A percentile compares a stretch with the other conserved stretches of the same genome.
These are phyloP conservation scores for Meandrina meandrites DNA, from an alignment of 92 coral and sea anemone species.

Conservation along the genomic window DNA sequence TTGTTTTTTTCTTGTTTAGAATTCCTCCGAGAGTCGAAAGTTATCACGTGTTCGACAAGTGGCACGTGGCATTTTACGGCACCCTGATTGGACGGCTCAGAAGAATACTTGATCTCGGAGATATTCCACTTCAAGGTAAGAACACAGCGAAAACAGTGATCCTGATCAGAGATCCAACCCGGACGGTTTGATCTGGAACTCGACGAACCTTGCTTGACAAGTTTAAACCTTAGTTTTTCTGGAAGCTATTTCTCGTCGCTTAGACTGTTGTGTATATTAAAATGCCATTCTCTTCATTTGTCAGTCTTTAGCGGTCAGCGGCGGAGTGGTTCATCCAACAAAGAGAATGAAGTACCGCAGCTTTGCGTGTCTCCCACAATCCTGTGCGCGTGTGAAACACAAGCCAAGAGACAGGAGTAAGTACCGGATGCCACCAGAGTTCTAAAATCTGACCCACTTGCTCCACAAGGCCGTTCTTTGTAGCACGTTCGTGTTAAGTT, in stretches of 20 bases:
- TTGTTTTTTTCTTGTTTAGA: constrained; percentile 40
- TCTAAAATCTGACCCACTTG: background rate
- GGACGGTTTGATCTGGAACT: background rate
- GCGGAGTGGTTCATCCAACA: constrained; percentile 65
- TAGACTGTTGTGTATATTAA: background rate
- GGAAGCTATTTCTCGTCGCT: background rate
- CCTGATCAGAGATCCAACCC: background rate
- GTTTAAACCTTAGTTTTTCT: background rate
- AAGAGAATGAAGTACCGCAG: constrained; percentile 75
- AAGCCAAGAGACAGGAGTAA: constrained; percentile 65
- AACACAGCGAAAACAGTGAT: background rate
- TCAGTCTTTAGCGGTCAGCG: constrained; percentile 48
- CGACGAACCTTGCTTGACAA: background rate
- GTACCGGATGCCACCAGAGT: background rate
- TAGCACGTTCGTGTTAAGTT: too few relatives aligned
- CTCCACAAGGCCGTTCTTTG: background rate
- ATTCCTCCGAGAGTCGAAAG: constrained; percentile 84
- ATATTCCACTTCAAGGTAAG: constrained; percentile 82
- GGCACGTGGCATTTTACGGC: constrained; percentile 92
- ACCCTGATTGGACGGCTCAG: constrained; percentile 87
- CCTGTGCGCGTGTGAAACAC: constrained; percentile 74
- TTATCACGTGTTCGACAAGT: constrained; percentile 70
- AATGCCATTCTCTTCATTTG: background rate
- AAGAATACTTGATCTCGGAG: constrained; percentile 92
- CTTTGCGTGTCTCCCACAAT: constrained; percentile 82